Base-by-base conservation (phyloP, 2,797 vertebrate genomes). In the Intellagama lesueurii region DNA sequence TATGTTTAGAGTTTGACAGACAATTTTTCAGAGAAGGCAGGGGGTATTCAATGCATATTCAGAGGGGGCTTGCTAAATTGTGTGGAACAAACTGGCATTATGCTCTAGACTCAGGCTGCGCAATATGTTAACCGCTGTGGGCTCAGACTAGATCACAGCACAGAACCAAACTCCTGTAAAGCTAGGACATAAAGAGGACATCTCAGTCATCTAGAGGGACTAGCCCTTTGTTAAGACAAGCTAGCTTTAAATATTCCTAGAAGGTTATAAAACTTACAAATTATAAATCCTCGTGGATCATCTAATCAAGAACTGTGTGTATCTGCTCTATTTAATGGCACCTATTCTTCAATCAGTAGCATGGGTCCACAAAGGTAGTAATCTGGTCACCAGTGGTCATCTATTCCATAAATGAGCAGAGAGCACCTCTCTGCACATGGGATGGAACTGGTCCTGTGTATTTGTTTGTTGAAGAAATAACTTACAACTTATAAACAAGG, bases 31-130 rank as follows among this genome's bases (percentile, higher is more conserved):
- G 73, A 52, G 84, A 35, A 86, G 75, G 84, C 87, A 68, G 84
- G 87, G 86, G 79, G 83, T 83, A 86, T 60, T 44, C 89, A 1
- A 80, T 80, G 44, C 75, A 75, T 90, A 83, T 90, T 88, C 89
- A 86, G 75, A 83, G 49, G 30, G 68, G 56, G 84, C 30, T 91
- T 83, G 83, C 75, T 86, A 88, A 92, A 90, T 91, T 91, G 85
- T 92, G 79, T 90, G 89, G 87, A 92, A 92, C 75, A 83, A 86
- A 92, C 85, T 83, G 56, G 69, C 80, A 80, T 80, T 68, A 35
- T 75, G 78, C 64, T 90, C n/a, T 86, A 80, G 79, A 52, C 69
- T 69, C 76, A 73, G 69, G 69, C 81, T 88, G 81, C 73, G 80
- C 66, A 68, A 91, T 86, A 89, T 78, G 84, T 89, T 86, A 83